Percentiles rank a stretch among this genome's conserved stretches.
phyloP scores from a whole-genome alignment of 2,113 vertebrate species.

The Engystomops pustulosus region DNA sequence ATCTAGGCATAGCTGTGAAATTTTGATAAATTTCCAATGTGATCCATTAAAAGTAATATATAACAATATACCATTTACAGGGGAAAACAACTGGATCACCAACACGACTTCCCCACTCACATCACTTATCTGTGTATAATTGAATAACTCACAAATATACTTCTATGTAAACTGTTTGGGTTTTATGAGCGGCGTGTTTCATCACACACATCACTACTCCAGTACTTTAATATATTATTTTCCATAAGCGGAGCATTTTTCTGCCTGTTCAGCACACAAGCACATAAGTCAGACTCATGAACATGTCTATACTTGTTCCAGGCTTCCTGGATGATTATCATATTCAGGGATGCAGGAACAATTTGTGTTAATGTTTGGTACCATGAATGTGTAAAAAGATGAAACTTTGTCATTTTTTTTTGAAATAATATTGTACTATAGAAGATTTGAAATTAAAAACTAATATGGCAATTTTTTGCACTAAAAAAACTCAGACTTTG shows the following conservation, averaged over 20 bases:
- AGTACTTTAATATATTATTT: not conserved
- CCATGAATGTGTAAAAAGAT: not conserved
- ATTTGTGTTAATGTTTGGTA: not conserved
- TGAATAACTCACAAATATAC: not conserved
- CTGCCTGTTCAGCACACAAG: constrained; percentile 14
- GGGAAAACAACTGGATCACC: not conserved
- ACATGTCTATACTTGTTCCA: constrained; percentile 29
- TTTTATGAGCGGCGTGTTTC: not conserved
- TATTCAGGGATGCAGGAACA: not conserved
- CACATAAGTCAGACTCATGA: not conserved
- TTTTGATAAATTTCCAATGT: no score
- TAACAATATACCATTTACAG: not conserved
- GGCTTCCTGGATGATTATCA: constrained; percentile 3
- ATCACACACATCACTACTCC: not conserved
- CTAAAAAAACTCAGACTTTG: no score
- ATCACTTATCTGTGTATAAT: not conserved
- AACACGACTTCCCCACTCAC: not conserved
- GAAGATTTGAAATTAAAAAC: no score
- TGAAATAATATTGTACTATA: no score
- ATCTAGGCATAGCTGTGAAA: no score
- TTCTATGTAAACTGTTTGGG: not conserved
- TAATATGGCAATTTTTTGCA: no score
- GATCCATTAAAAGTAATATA: no score
- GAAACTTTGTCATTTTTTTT: no score
- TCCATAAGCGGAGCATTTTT: constrained; percentile 1